Evolutionary conservation across 1,140 invertebrate genomes (phyloP).

Genomic region (roundworm (Caenorhabditis elegans)): WBcel235 BX284604.4:12580001-12580500

Average conservation of each 20-base stretch:
- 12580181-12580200: neutral
- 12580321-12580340: conserved; percentile 21
- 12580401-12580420: neutral
- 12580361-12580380: neutral
- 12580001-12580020: too few species aligned
- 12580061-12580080: too few species aligned
- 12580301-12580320: neutral
- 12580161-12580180: neutral
- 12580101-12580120: too few species aligned
- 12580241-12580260: neutral
- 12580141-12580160: conserved; percentile 17
- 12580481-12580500: neutral
- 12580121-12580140: conserved; percentile 5
- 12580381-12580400: neutral
- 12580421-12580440: conserved; percentile 1
- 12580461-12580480: conserved; percentile 7
- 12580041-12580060: too few species aligned
- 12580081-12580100: too few species aligned
- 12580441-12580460: conserved; percentile 1
- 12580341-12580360: neutral
- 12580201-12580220: neutral
- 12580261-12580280: neutral
- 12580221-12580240: neutral
- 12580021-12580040: too few species aligned
- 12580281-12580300: conserved; percentile 10